These are phyloP conservation scores for Hippasteria phrygiana DNA, from an alignment of 53 echinoderm and acorn worm genomes.

Conservation along the genomic window DNA sequence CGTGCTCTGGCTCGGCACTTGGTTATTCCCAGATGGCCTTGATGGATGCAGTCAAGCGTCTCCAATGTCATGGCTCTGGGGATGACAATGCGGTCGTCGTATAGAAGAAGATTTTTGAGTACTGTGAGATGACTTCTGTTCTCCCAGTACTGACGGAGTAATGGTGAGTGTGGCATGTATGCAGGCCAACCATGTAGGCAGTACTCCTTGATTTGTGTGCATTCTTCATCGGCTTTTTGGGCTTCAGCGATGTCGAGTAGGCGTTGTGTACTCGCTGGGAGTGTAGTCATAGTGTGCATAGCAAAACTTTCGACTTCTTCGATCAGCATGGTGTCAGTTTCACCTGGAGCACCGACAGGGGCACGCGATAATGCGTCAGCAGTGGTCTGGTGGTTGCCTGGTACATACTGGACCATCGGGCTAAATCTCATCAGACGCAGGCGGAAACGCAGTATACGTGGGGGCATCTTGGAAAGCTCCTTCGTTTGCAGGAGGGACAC, in stretches of 20 bases:
- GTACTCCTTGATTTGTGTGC: slow-evolving; percentile 46
- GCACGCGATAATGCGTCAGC: slow-evolving; percentile 72
- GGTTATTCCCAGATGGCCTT: slow-evolving; percentile 67
- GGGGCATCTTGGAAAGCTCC: too few relatives aligned
- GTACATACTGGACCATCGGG: slow-evolving; percentile 54
- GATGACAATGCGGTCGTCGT: slow-evolving; percentile 65
- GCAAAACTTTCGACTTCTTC: slow-evolving; percentile 44
- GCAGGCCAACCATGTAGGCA: slow-evolving; percentile 61
- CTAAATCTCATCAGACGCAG: slow-evolving; percentile 68
- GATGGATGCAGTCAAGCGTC: slow-evolving; percentile 66
- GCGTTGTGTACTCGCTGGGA: slow-evolving; percentile 62
- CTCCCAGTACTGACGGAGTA: slow-evolving; percentile 39
- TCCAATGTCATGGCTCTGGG: slow-evolving; percentile 47
- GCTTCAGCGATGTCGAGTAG: slow-evolving; percentile 36
- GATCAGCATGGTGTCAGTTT: slow-evolving; percentile 21
- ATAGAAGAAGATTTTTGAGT: slow-evolving; percentile 38
- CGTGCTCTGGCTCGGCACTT: slow-evolving; percentile 70
- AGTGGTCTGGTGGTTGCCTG: slow-evolving; percentile 63
- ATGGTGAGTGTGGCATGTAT: slow-evolving; percentile 19
- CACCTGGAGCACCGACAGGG: slow-evolving; percentile 2
- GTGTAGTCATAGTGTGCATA: slow-evolving; percentile 8
- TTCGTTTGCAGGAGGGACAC: too few relatives aligned
- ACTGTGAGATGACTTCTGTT: slow-evolving; percentile 34
- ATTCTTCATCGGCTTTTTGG: slow-evolving; percentile 63
- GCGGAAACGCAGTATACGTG: slow-evolving; percentile 60